Conservation (phyloP, 2,888 invertebrate genomes). For the Vannuccia rotundouncinata region DNA sequence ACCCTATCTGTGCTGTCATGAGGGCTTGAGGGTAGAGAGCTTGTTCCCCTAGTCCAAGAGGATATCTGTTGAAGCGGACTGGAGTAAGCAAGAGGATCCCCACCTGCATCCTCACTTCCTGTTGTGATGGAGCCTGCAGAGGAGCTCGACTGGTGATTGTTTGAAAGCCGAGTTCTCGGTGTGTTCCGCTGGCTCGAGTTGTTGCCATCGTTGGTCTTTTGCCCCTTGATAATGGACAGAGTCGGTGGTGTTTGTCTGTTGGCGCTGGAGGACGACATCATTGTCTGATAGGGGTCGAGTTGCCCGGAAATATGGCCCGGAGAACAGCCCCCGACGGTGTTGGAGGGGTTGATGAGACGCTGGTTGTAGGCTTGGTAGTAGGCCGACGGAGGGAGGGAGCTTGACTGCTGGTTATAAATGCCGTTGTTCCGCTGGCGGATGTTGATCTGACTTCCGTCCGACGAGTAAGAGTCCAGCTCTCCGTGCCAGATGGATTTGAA, state of each 20-base stretch:
- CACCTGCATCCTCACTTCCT: not conserved
- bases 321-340: not conserved
- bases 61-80: not conserved
- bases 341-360: not conserved
- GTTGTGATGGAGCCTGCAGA: not conserved
- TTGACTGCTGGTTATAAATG: not conserved
- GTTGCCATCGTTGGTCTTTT: not conserved
- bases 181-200: not conserved
- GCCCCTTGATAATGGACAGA: not conserved
- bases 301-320: not conserved
- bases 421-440: not conserved
- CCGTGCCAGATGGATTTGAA: slow-evolving; percentile 33
- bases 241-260: not conserved
- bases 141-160: slow-evolving; percentile 35
- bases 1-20: not conserved
- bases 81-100: not conserved
- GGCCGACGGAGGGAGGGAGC: not conserved
- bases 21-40: slow-evolving; percentile 4
- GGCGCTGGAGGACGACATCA: not conserved
- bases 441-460: slow-evolving; percentile 20
- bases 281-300: too few species aligned
- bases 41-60: not conserved
- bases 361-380: not conserved
- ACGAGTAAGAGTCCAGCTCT: not conserved
- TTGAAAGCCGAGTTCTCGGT: not conserved